phyloP scores from a whole-genome alignment of 1,140 invertebrate species.

The Danaus melanippus region DNA sequence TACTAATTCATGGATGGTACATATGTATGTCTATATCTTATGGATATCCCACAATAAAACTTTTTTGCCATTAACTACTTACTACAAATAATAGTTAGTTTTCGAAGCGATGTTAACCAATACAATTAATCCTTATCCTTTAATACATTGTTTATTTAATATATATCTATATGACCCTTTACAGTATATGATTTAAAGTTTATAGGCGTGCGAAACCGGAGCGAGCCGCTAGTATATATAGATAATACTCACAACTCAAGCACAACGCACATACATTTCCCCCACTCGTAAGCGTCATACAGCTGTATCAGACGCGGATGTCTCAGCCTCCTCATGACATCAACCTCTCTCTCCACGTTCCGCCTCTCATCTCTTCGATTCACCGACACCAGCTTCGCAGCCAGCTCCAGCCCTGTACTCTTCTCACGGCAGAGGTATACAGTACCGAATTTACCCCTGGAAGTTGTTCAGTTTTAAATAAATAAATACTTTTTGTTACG shows the following conservation, averaged over 20 bases:
- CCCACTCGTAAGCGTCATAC: conserved; percentile 95
- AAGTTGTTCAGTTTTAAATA: conserved; percentile 2
- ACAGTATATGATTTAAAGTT: too few species aligned
- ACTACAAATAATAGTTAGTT: too few species aligned
- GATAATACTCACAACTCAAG: conserved; percentile 93
- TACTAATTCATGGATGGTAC: too few species aligned
- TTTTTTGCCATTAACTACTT: too few species aligned
- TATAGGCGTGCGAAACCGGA: too few species aligned
- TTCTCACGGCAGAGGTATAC: conserved; percentile 95
- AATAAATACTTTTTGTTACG: conserved; percentile 1
- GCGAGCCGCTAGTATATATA: too few species aligned
- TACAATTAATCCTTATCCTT: too few species aligned
- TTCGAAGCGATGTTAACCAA: too few species aligned
- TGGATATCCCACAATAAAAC: too few species aligned
- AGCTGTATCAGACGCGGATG: conserved; percentile 96
- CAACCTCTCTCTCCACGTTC: conserved; percentile 95
- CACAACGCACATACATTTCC: conserved; percentile 94
- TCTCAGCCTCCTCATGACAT: conserved; percentile 94
- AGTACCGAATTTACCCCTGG: conserved; percentile 97
- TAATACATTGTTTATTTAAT: too few species aligned
- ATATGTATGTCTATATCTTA: too few species aligned
- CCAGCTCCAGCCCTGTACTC: conserved; percentile 83
- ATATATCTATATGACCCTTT: too few species aligned
- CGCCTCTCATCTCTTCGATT: conserved; percentile 87
- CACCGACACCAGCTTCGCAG: conserved; percentile 94